Percentiles rank a stretch among this genome's conserved stretches.
Evolutionary conservation across 2,888 invertebrate species (phyloP).

Genomic region (Eurytoma adleriae): DNA sequence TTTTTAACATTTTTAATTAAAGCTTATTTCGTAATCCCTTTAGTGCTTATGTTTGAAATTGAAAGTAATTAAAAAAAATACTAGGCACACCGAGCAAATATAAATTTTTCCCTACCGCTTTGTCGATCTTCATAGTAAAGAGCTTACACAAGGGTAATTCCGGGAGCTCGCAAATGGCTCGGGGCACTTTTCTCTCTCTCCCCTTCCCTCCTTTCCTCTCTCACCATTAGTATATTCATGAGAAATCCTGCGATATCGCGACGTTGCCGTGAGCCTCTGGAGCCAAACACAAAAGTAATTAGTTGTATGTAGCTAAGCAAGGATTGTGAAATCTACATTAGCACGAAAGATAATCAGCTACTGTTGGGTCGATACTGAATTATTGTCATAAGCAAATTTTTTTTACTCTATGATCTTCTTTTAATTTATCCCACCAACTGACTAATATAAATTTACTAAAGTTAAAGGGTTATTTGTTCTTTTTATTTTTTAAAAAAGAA

Average conservation of each 20-base stretch:
- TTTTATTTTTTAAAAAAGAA: too few relatives aligned
- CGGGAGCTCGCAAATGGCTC: conserved; percentile 53
- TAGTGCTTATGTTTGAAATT: conserved; percentile 2
- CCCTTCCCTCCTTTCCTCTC: conserved; percentile 24
- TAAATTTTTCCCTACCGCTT: conserved; percentile 43
- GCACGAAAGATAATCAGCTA: conserved; percentile 46
- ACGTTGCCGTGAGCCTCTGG: conserved; percentile 56
- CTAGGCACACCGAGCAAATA: conserved; percentile 22
- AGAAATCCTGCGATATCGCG: conserved; percentile 62
- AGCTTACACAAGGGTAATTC: conserved; percentile 55
- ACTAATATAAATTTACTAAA: too few relatives aligned
- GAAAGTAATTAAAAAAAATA: conserved; percentile 21
- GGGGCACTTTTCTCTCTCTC: conserved; percentile 61
- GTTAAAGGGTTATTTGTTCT: too few relatives aligned
- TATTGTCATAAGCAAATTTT: too few relatives aligned
- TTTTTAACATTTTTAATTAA: too few relatives aligned
- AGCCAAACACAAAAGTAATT: conserved; percentile 69
- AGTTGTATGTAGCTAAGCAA: conserved; percentile 56
- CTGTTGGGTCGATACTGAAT: conserved; percentile 21
- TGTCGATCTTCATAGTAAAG: conserved; percentile 66
- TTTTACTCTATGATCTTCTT: too few relatives aligned
- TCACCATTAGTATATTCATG: conserved; percentile 71
- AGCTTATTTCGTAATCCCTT: too few relatives aligned
- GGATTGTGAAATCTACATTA: conserved; percentile 54
- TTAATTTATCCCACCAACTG: too few relatives aligned